Base-by-base conservation (phyloP, 2,888 invertebrate species). In the Spisula subtruncata region DNA sequence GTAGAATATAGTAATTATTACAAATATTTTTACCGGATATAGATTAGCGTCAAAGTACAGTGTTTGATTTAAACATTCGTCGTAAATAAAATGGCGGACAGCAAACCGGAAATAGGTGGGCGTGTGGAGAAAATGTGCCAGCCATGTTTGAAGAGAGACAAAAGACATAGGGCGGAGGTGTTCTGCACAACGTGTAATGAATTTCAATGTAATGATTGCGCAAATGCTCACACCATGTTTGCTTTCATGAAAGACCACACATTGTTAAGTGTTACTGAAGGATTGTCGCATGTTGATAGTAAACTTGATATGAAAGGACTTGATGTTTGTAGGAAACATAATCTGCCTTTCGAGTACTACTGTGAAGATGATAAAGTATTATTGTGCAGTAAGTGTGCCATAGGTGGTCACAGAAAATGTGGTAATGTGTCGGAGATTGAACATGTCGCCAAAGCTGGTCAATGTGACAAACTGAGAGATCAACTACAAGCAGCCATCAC, bases 281-380 rank as follows among this genome's bases (percentile, higher is more conserved):
- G 25, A 0, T 16, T 14, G 18, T 16, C 81, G 1, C 48, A 51
- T 4, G 25, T 32, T 6, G n/a, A 0, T 29, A 5, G 29, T 0
- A 56, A 14, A 56, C 25, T 46, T 51, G 81, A 54, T 51, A 81
- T 81, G 81, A 54, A 54, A 5, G 81, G 81, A 51, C 32, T 51
- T n/a, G 54, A 81, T 29, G 12, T 54, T 0, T 81, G 81, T n/a
- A 12, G n/a, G 4, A 18, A 81, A 48, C 81, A 81, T 46, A 46
- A 46, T 1, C n/a, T 48, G n/a, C 46, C 14, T 6, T 46, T 81
- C 1, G 10, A 46, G 35, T 81, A 46, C n/a, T 81, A n/a, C 35
- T 81, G 81, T n/a, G 20, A 81, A n/a, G 81, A 81, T n/a, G 81
- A n/a, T 6, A 81, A 81, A 18, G 5, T 0, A 46, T 25, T 81